A percentile compares a stretch with the other conserved stretches of the same genome.
Conservation (phyloP, 2,888 invertebrate genomes). For the Hemistola chrysoprasaria region DNA sequence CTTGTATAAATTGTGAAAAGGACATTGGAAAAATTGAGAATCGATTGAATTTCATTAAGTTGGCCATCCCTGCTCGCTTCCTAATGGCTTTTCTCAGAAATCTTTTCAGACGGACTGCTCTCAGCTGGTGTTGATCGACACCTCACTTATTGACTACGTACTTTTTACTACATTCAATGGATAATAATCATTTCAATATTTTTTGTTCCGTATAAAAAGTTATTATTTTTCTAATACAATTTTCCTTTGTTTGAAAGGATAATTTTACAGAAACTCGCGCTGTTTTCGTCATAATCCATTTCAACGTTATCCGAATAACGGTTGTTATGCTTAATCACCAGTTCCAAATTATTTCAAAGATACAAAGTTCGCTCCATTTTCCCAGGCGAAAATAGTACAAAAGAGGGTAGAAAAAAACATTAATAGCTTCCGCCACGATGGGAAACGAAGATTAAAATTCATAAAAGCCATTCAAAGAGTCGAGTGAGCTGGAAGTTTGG, state of each 20-base stretch:
- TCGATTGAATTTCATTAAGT: conserved; percentile 7
- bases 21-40: neutral
- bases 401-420: conserved; percentile 19
- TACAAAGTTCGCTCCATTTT: conserved; percentile 5
- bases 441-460: conserved; percentile 23
- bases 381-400: conserved; percentile 16
- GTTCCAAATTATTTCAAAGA: conserved; percentile 9
- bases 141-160: conserved; percentile 1
- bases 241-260: neutral
- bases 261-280: neutral
- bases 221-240: no score
- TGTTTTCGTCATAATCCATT: conserved; percentile 5
- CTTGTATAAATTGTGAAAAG: neutral
- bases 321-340: neutral
- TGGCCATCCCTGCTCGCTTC: neutral
- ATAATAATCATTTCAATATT: no score
- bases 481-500: conserved; percentile 13
- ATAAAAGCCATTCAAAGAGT: conserved; percentile 20
- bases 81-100: conserved; percentile 6
- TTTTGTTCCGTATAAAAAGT: no score
- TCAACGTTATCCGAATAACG: neutral
- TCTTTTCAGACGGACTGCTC: conserved; percentile 6
- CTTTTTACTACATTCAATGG: no score
- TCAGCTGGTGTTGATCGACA: conserved; percentile 9
- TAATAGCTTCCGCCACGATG: conserved; percentile 20